Evolutionary conservation across 2,888 invertebrate genomes (phyloP).

Genomic region (Branchellion lobata): DNA sequence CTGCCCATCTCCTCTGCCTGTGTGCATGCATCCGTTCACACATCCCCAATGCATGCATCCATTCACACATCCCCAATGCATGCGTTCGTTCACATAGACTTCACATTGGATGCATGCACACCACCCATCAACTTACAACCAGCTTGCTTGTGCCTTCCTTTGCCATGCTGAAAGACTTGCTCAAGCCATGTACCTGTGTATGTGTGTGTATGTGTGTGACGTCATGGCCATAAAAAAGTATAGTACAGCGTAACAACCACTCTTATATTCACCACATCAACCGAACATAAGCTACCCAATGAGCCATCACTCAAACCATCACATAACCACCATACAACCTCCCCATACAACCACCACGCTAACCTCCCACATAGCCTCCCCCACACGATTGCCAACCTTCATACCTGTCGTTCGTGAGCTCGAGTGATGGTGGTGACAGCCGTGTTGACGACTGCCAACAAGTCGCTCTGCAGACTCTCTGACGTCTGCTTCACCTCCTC

Average conservation of each 20-base stretch:
- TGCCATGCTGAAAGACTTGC: neutral
- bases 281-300: no score
- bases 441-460: neutral
- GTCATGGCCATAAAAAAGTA: neutral
- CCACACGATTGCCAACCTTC: neutral
- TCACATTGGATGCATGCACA: no score
- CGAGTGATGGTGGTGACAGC: neutral
- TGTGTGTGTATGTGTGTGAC: neutral
- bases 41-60: no score
- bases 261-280: neutral
- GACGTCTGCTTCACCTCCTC: neutral
- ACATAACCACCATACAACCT: neutral
- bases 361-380: neutral
- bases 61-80: no score
- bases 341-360: neutral
- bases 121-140: no score
- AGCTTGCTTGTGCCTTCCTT: neutral
- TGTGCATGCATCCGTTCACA: no score
- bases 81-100: no score
- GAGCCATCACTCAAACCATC: neutral
- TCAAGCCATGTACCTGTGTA: slow-evolving; percentile 11
- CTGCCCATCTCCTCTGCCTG: no score
- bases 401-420: neutral
- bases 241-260: neutral
- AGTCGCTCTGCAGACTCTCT: neutral